phyloP scores from a whole-genome alignment of 2,888 invertebrate genomes.

The Apamea epomidion region DNA sequence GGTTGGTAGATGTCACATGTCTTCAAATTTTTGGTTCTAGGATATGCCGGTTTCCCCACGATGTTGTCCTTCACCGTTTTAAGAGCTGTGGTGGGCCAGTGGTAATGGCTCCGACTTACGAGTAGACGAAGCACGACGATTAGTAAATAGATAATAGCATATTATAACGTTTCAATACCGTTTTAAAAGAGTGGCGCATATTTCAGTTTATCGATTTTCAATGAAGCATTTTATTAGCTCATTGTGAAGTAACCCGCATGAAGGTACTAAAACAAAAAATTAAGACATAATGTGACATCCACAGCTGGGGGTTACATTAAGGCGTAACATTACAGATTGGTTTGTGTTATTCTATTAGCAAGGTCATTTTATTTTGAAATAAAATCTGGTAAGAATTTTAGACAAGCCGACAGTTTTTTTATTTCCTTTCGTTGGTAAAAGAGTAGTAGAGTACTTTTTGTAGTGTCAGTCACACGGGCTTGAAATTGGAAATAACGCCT shows the following conservation, averaged over 20 bases:
- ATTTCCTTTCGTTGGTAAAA: background rate
- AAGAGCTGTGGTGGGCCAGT: background rate
- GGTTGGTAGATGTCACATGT: too few relatives aligned
- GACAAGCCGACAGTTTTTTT: background rate
- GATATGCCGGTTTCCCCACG: background rate
- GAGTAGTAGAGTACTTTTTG: conserved; percentile 9
- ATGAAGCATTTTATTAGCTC: background rate
- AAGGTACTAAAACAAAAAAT: background rate
- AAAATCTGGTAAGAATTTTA: background rate
- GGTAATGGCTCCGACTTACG: background rate
- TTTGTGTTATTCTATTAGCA: background rate
- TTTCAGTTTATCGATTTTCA: background rate
- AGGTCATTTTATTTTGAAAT: background rate
- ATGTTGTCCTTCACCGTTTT: background rate
- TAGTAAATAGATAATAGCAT: background rate
- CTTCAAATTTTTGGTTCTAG: background rate
- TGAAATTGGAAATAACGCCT: conserved; percentile 10
- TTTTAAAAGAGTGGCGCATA: background rate
- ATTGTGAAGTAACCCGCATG: background rate
- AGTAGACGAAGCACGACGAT: too few relatives aligned
- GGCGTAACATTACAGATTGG: background rate
- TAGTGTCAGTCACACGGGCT: background rate
- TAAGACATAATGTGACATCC: background rate
- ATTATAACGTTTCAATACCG: background rate
- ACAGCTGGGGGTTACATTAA: background rate